Percentiles rank a stretch among this genome's conserved stretches.
phyloP scores from a whole-genome alignment of 2,888 invertebrate species.

The Ischnus inquisitorius region DNA sequence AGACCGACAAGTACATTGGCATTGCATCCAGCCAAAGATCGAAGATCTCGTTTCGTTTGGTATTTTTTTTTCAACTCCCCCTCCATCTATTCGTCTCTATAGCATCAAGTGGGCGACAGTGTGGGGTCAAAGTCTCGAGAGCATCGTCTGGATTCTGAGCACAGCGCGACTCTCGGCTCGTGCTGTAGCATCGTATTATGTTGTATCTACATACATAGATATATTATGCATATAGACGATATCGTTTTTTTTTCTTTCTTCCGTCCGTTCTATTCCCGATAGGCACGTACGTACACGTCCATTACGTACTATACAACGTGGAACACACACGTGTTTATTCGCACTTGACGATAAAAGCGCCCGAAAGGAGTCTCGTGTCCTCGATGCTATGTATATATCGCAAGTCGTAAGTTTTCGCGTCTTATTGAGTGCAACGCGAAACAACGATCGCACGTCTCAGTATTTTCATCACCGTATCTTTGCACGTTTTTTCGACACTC shows the following conservation, averaged over 20 bases:
- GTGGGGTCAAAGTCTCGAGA: conserved; percentile 52
- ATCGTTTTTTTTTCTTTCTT: conserved; percentile 12
- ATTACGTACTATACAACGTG: conserved; percentile 7
- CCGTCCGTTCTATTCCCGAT: conserved; percentile 27
- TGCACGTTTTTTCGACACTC: not conserved
- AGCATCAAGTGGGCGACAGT: conserved; percentile 38
- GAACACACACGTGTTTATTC: conserved; percentile 14
- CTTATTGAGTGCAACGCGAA: conserved; percentile 16
- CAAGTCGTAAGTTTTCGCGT: conserved; percentile 1
- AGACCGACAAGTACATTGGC: conserved; percentile 32
- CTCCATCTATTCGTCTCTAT: not conserved
- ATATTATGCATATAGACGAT: conserved; percentile 28
- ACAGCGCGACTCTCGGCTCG: not conserved
- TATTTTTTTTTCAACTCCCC: conserved; percentile 6
- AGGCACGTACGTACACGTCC: conserved; percentile 29
- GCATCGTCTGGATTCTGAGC: conserved; percentile 33
- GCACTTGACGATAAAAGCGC: conserved; percentile 27
- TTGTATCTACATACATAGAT: conserved; percentile 11
- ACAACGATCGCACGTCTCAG: not conserved
- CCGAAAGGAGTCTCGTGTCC: conserved; percentile 15
- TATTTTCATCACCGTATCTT: conserved; percentile 1
- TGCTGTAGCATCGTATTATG: not conserved
- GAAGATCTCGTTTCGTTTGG: conserved; percentile 17
- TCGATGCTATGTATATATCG: conserved; percentile 6
- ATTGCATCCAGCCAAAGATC: conserved; percentile 41